phyloP scores from a whole-genome alignment of 1,140 invertebrate genomes.

The Pachyrhynchus sulphureomaculatus region DNA sequence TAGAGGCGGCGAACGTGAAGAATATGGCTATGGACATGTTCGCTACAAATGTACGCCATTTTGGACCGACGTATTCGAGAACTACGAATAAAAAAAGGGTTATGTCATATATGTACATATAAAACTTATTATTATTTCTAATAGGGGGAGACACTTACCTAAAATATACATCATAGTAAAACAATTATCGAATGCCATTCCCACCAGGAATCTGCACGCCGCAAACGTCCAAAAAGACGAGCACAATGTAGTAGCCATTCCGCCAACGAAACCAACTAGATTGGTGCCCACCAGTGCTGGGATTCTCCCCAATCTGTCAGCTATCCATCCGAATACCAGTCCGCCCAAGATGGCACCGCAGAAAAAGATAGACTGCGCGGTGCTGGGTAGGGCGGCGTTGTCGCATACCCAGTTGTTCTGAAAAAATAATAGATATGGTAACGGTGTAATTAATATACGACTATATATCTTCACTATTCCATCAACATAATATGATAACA shows the following conservation, averaged over 20 bases:
- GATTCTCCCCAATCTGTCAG: conserved; percentile 80
- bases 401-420: conserved; percentile 86
- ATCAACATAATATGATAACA: no score
- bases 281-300: conserved; percentile 80
- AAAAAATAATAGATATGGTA: conserved; percentile 40
- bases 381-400: conserved; percentile 67
- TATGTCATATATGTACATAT: no score
- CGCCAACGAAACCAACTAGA: conserved; percentile 72
- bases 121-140: no score
- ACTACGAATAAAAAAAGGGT: conserved; percentile 58
- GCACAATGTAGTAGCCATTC: conserved; percentile 71
- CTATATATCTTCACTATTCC: background rate
- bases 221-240: conserved; percentile 73
- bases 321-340: conserved; percentile 81
- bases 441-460: conserved; percentile 34
- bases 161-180: conserved; percentile 93
- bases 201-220: conserved; percentile 78
- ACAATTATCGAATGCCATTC: conserved; percentile 86
- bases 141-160: no score
- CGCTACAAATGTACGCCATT: conserved; percentile 83
- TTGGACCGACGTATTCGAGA: conserved; percentile 83
- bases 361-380: conserved; percentile 82
- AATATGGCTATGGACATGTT: conserved; percentile 89
- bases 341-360: conserved; percentile 83
- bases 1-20: conserved; percentile 76